Base-by-base conservation (phyloP, 2,888 invertebrate species). In the Rhopalosiphum nymphaeae region DNA sequence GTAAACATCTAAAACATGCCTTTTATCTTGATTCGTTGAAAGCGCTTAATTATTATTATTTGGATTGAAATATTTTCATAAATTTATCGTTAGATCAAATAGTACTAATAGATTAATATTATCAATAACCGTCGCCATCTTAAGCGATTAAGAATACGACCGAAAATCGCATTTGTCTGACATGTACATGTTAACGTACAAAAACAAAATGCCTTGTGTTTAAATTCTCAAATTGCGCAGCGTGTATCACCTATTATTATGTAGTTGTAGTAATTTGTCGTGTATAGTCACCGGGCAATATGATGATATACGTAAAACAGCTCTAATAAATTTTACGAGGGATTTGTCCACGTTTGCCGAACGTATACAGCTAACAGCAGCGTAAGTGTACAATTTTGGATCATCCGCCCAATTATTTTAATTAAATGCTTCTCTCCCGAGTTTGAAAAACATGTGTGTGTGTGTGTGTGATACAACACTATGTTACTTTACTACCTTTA, bases 331-430 rank as follows among this genome's bases (percentile, higher is more conserved):
- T 46, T 78, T 46, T 44, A 84, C 53, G 36, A 84, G 78, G 78
- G 49, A 53, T 91, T 29, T 67, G n/a, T 7, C 26, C 67, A 36
- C 36, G 67, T n/a, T 36, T 21, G 9, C 25, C 44, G 49, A 42
- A 67, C 16, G 53, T 49, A 88, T n/a, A 86, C 29, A 78, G 78
- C 36, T 36, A 78, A 88, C 36, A 88, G 26, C 53, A 86, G 29
- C 46, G 56, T 29, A 42, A 61, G 16, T 67, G 46, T 84, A 44
- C 84, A 84, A 91, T 91, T 56, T 85, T 56, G 44, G 57, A 91
- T 91, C 91, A 57, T 56, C 16, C 84, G 53, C 42, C 84, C 85
- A 25, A 85, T 91, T 44, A 57, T 91, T 91, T 91, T 86, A 78
- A 91, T 91, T 86, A 57, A 91, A 86, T 91, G 56, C 16, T 89